Percentiles rank a stretch among this genome's conserved stretches.
phyloP scores from a whole-genome alignment of 2,888 invertebrate genomes.

The Conomelus anceps region DNA sequence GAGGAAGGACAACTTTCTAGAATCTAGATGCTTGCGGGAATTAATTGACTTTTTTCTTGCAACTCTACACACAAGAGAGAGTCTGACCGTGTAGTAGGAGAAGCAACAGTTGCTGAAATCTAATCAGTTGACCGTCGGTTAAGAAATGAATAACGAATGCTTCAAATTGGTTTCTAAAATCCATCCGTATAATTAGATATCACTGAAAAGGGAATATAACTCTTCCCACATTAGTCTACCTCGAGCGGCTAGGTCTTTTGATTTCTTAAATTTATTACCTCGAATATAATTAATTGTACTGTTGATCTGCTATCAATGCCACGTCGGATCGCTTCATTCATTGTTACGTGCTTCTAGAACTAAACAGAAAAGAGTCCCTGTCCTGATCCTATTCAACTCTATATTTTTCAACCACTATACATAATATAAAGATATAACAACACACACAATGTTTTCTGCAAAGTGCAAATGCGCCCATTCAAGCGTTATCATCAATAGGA shows the following conservation, averaged over 20 bases:
- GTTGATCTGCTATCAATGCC: too few relatives aligned
- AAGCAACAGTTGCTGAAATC: not conserved
- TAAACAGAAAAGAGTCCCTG: not conserved
- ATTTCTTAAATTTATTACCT: not conserved
- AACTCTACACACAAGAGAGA: too few relatives aligned
- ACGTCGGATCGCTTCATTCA: not conserved
- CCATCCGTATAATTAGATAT: not conserved
- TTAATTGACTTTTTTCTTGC: not conserved
- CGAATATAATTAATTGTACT: not conserved
- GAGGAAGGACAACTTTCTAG: not conserved
- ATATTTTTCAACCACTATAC: too few relatives aligned
- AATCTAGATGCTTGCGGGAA: not conserved
- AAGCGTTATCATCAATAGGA: not conserved
- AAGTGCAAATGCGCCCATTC: not conserved
- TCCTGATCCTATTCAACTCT: not conserved
- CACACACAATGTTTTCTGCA: not conserved
- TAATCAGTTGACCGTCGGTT: not conserved
- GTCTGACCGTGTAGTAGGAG: not conserved
- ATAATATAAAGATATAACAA: not conserved
- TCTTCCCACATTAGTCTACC: not conserved
- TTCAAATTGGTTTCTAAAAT: not conserved
- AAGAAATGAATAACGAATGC: not conserved
- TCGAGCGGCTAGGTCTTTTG: not conserved
- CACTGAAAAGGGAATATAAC: not conserved
- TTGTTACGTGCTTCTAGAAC: not conserved